Percentiles rank a stretch among this genome's conserved stretches.
Conservation (phyloP, 2,113 vertebrate genomes). For the Ornithorhynchus anatinus region DNA sequence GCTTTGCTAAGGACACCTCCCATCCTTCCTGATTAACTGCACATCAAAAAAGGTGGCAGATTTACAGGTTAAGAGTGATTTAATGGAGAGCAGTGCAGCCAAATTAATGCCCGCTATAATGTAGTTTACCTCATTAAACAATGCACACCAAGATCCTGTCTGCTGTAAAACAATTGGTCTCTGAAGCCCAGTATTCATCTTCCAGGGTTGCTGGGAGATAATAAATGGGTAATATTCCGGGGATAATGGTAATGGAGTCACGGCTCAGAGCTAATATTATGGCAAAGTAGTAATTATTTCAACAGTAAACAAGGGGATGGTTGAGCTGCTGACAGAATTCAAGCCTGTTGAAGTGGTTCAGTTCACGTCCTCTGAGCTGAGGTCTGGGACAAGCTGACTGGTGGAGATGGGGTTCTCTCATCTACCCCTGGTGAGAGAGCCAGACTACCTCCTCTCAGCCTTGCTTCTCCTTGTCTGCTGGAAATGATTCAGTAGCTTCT, state of each 20-base stretch:
- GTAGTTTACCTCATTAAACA: slow-evolving; percentile 82
- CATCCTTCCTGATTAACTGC: slow-evolving; percentile 2
- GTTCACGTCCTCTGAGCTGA: slow-evolving; percentile 35
- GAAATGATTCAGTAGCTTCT: no score
- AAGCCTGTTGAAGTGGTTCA: slow-evolving; percentile 65
- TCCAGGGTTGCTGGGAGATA: slow-evolving; percentile 79
- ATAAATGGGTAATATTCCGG: slow-evolving; percentile 82
- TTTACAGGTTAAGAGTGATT: slow-evolving; percentile 74
- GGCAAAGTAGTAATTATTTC: slow-evolving; percentile 83
- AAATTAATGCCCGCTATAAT: slow-evolving; percentile 71
- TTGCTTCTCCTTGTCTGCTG: no score
- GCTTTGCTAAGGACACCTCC: not conserved
- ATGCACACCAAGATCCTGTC: slow-evolving; percentile 74
- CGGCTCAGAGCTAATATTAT: slow-evolving; percentile 84
- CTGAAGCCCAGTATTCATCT: slow-evolving; percentile 80
- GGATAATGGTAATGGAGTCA: slow-evolving; percentile 81
- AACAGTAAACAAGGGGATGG: slow-evolving; percentile 82
- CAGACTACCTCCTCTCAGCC: not conserved
- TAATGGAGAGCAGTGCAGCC: slow-evolving; percentile 56
- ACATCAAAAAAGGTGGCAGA: slow-evolving; percentile 60
- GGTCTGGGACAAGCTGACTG: slow-evolving; percentile 8
- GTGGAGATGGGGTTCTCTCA: not conserved
- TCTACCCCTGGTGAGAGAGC: not conserved
- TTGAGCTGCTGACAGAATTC: slow-evolving; percentile 71
- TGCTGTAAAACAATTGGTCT: slow-evolving; percentile 80